Evolutionary conservation across 2,888 invertebrate species (phyloP), one percentile per base, ranked within the genome.

Genomic region (Plebejus melissa): DNA sequence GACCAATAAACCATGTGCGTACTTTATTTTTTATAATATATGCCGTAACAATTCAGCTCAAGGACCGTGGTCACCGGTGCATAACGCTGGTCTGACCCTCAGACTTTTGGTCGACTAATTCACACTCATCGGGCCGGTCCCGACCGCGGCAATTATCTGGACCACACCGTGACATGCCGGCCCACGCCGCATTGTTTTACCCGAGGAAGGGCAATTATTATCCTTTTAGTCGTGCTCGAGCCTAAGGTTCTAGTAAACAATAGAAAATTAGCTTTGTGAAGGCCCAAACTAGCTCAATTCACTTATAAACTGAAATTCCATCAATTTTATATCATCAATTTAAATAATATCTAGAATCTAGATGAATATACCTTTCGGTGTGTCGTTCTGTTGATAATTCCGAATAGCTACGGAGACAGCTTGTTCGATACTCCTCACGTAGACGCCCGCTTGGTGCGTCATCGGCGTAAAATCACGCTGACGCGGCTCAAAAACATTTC

Each of bases 371-470:
- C 94, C 87, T 81, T 94, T 93, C 80, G 94, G 94, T 2, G 94
- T 90, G 82, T 95, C 90, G 76, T 90, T 89, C n/a, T 88, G 95
- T 81, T 94, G 94, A 86, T 96, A 97, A 86, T 97, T 97, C 83
- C 96, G 95, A 81, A 97, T 97, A 83, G 96, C 96, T 22, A 98
- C 96, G 75, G 97, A 97, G 78, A 98, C 96, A 28, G 96, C 96
- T 88, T 97, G 97, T 87, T 97, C 97, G 81, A 97, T 96, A 87
- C 97, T 97, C 76, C 96, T 95, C 57, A 97, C 97, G 84, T 97
- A 97, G 77, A 97, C 95, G 60, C 96, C 95, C n/a, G 94, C 89
- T 83, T 97, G 96, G 32, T 94, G 93, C 50, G 97, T 97, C 97
- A 97, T 97, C 76, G 95, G 95, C 28, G 95, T 94, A 83, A 97